phyloP scores from a whole-genome alignment of 2,113 vertebrate genomes.

The Chaetodon auriga region DNA sequence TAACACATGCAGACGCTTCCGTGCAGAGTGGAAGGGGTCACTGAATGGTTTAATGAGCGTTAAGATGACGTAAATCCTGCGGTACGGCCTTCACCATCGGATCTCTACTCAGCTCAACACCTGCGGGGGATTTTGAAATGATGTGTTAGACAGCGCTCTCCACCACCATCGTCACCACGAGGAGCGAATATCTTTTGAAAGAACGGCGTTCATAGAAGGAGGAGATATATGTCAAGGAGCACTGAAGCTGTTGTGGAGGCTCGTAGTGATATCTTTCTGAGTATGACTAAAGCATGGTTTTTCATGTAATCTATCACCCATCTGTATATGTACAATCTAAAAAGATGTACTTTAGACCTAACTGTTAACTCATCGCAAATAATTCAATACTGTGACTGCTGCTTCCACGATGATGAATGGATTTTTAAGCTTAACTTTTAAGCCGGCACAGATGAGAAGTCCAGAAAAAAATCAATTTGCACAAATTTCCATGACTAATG shows the following conservation, averaged over 20 bases:
- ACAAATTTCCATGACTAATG: not conserved
- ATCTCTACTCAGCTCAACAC: constrained; percentile 23
- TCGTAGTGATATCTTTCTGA: not conserved
- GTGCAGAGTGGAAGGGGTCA: not conserved
- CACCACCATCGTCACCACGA: not conserved
- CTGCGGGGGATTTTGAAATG: not conserved
- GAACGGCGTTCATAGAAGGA: not conserved
- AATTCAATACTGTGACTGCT: too few relatives aligned
- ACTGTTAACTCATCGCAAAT: too few relatives aligned
- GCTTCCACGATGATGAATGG: too few relatives aligned
- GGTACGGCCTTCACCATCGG: not conserved
- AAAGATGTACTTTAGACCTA: too few relatives aligned
- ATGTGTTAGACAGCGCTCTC: not conserved
- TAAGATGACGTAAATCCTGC: not conserved
- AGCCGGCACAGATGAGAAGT: too few relatives aligned
- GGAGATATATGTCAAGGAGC: not conserved
- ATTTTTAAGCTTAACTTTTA: too few relatives aligned
- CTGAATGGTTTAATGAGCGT: not conserved
- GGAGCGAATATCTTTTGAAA: not conserved
- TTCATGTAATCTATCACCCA: too few relatives aligned
- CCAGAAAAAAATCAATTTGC: not conserved
- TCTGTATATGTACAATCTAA: too few relatives aligned
- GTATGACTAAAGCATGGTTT: too few relatives aligned
- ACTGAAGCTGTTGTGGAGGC: not conserved
- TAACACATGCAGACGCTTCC: not conserved